Evolutionary conservation across 2,888 invertebrate genomes (phyloP).

Genomic region (Anthophora plumipes): DNA sequence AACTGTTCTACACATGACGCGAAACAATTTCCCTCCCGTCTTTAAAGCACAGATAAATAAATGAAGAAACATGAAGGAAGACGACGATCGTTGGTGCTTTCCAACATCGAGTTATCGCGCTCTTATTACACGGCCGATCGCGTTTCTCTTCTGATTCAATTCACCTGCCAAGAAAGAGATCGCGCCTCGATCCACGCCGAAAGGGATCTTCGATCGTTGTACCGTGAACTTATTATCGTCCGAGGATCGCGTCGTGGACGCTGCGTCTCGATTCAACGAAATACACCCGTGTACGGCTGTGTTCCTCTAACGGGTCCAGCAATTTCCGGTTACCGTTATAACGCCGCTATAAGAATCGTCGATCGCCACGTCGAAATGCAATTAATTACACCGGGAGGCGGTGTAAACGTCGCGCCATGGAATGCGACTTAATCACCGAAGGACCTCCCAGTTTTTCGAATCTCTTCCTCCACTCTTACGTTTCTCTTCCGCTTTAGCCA

Average conservation of each 20-base stretch:
- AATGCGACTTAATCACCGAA: conserved; percentile 29
- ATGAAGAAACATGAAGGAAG: background rate
- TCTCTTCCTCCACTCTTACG: too few species aligned
- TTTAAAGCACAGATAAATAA: background rate
- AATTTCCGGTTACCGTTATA: conserved; percentile 56
- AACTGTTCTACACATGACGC: too few species aligned
- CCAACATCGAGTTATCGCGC: conserved; percentile 16
- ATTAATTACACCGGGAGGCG: conserved; percentile 47
- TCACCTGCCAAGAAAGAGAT: background rate
- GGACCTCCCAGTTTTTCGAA: conserved; percentile 13
- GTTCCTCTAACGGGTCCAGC: conserved; percentile 52
- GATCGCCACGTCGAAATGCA: conserved; percentile 45
- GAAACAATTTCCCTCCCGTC: too few species aligned
- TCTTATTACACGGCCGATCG: conserved; percentile 5
- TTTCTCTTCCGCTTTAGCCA: background rate
- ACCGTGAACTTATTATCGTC: conserved; percentile 36
- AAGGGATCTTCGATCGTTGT: conserved; percentile 28
- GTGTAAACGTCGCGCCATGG: conserved; percentile 9
- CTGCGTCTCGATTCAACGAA: conserved; percentile 40
- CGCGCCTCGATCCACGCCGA: conserved; percentile 3
- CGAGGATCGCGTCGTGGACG: conserved; percentile 21
- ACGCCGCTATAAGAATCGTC: conserved; percentile 32
- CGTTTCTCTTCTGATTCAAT: conserved; percentile 13
- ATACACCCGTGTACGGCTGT: conserved; percentile 10
- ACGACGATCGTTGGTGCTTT: background rate